A percentile compares a stretch with the other conserved stretches of the same genome.
Conservation (phyloP, 1,140 invertebrate genomes). For the Panagrolaimus sp. region DNA sequence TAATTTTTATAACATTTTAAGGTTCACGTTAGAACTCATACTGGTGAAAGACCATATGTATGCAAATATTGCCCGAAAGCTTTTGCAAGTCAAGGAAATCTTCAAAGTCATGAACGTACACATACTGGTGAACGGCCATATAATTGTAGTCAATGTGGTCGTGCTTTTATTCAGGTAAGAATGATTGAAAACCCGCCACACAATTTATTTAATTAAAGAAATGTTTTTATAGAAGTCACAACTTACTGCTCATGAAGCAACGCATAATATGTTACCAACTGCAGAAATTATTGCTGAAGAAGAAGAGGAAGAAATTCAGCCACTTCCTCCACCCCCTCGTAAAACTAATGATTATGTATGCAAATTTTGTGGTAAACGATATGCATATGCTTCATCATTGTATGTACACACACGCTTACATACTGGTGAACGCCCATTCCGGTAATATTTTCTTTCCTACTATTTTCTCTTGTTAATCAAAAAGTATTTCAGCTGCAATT, state of each 20-base stretch:
- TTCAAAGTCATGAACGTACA: slow-evolving; percentile 56
- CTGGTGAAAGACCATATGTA: slow-evolving; percentile 85
- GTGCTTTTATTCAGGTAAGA: slow-evolving; percentile 53
- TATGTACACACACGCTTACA: slow-evolving; percentile 53
- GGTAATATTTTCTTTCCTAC: slow-evolving; percentile 17
- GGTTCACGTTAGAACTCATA: slow-evolving; percentile 82
- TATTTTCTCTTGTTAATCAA: background rate
- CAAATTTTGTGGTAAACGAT: slow-evolving; percentile 54
- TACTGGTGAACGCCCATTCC: slow-evolving; percentile 52
- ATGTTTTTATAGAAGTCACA: slow-evolving; percentile 51
- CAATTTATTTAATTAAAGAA: slow-evolving; percentile 12
- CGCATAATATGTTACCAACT: slow-evolving; percentile 31
- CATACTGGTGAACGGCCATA: slow-evolving; percentile 57
- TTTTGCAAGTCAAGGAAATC: slow-evolving; percentile 65
- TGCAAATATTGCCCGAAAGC: slow-evolving; percentile 86
- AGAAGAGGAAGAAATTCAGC: background rate
- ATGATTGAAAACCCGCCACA: background rate
- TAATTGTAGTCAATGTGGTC: slow-evolving; percentile 40
- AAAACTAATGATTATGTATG: slow-evolving; percentile 43
- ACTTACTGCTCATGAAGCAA: slow-evolving; percentile 56
- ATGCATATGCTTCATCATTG: slow-evolving; percentile 52
- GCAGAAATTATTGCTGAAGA: background rate
- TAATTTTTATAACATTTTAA: too few species aligned
- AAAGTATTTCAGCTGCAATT: slow-evolving; percentile 59
- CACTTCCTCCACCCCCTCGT: background rate